Evolutionary conservation across 2,888 invertebrate species (phyloP).

Genomic region (Chorisops tibialis): DNA sequence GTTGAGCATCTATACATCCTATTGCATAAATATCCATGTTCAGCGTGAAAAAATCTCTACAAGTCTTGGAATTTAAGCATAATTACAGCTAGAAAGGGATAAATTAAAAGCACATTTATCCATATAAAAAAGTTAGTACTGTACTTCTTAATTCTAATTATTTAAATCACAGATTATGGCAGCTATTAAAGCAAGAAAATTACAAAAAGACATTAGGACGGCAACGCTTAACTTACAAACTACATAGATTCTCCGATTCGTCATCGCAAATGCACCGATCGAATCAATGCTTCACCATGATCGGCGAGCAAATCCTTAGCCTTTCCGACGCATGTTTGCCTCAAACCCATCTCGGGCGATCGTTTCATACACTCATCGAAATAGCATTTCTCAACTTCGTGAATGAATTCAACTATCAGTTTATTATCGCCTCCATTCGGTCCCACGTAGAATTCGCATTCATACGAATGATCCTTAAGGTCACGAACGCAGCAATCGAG

Average conservation of each 20-base stretch:
- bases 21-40: too few species aligned
- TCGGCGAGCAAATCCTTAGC: conserved; percentile 43
- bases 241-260: background rate
- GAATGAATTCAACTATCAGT: conserved; percentile 63
- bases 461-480: conserved; percentile 56
- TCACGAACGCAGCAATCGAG: conserved; percentile 71
- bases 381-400: conserved; percentile 61
- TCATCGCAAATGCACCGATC: conserved; percentile 36
- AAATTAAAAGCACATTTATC: too few species aligned
- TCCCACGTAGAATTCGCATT: conserved; percentile 68
- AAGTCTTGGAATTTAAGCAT: too few species aligned
- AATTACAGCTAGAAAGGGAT: too few species aligned
- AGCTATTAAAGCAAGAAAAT: background rate
- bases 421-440: conserved; percentile 75
- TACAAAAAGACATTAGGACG: conserved; percentile 11
- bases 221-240: background rate
- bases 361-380: conserved; percentile 57
- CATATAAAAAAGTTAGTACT: conserved; percentile 17
- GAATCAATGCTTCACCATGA: conserved; percentile 46
- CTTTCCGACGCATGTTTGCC: conserved; percentile 60
- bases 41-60: too few species aligned
- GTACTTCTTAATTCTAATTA: conserved; percentile 30
- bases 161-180: conserved; percentile 28
- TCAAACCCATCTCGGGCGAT: conserved; percentile 53
- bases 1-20: too few species aligned